Evolutionary conservation across 2,797 vertebrate genomes (phyloP), one percentile per base, ranked within the genome.

Genomic region (Decapterus maruadsi): DNA sequence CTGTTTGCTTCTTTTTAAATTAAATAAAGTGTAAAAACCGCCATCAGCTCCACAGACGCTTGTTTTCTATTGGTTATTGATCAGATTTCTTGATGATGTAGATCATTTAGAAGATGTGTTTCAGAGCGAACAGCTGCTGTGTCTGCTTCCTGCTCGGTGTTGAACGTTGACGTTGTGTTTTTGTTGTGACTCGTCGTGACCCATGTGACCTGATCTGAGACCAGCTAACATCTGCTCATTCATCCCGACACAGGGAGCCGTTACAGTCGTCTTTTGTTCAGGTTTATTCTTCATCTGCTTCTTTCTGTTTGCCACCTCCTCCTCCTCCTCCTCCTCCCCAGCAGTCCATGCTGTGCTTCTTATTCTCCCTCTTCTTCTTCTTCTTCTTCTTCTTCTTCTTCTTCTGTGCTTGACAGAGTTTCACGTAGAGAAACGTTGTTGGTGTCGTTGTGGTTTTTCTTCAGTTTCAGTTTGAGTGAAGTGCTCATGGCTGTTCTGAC

Each of bases 281-380:
- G 73, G 64, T 87, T 86, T 84, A 60, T 74, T 84, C 88, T 70
- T 85, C 93, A 93, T 94, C 90, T 92, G 93, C 93, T 94, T 94
- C 86, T 94, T 94, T 93, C 55, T 89, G 89, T 94, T 92, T 67
- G 76, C 90, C 92, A 90, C 91, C 86, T 89, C 63, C 74, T 34
- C 31, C 31, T 89, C 63, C 74, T 34, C 31, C 31, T 34, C 31
- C 31, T 34, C 31, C 31, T 34, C 31, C 76, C 86, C 88, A 85
- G 92, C 90, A 69, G 89, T 89, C 87, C 92, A 91, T 89, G 84
- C 83, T 93, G 89, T 93, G 90, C 91, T 92, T 61, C 91, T 92
- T 34, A 5, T 34, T 89, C 63, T 71, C 6, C 31, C 6, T 34
- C 31, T 6, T 5, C 4, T 34, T 94, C 84, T 72, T 62, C 74